Conservation (phyloP, 2,888 invertebrate genomes). For the Noctua comes region DNA sequence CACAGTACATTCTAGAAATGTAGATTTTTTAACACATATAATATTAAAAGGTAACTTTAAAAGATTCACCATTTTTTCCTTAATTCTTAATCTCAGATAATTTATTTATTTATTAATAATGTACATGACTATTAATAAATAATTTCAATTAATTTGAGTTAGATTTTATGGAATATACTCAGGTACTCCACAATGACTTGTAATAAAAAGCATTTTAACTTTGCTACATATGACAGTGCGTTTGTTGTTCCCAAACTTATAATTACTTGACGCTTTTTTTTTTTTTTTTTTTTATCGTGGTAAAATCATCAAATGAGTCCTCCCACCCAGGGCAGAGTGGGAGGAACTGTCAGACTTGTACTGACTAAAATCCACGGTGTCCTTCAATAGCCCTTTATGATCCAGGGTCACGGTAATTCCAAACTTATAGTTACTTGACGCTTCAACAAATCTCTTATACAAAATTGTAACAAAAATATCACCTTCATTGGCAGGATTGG, state of each 20-base stretch:
- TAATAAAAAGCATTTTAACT: background rate
- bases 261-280: background rate
- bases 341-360: no score
- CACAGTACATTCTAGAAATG: background rate
- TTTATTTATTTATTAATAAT: background rate
- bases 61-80: background rate
- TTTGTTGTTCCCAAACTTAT: background rate
- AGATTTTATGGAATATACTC: no score
- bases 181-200: background rate
- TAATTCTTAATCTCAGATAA: background rate
- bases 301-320: no score
- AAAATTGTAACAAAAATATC: background rate
- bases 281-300: no score
- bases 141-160: no score
- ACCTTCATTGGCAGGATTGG: slow-evolving; percentile 78
- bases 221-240: background rate
- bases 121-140: no score
- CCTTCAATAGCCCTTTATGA: no score
- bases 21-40: background rate
- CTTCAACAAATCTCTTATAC: background rate
- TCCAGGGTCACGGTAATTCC: no score
- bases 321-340: no score
- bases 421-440: background rate
- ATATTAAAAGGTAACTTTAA: background rate
- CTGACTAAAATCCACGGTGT: no score